A percentile compares a stretch with the other conserved stretches of the same genome.
These are phyloP conservation scores for Sebastes itinus DNA, from an alignment of 2,797 vertebrate genomes.

Conservation along the genomic window DNA sequence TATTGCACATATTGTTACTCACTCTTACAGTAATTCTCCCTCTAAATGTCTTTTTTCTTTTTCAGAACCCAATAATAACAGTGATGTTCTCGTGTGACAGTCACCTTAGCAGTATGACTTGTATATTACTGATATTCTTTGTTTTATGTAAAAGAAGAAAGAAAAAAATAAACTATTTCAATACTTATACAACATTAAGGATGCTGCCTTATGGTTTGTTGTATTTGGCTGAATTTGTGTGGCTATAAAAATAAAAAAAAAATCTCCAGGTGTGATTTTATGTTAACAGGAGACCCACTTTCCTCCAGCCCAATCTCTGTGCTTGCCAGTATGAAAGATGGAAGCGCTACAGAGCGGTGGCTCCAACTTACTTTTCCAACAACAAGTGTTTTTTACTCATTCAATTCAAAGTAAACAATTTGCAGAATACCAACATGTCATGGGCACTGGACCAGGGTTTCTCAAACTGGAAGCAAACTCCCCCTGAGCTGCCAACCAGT, in stretches of 20 bases:
- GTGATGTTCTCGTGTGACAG: constrained; percentile 70
- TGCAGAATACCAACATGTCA: neutral
- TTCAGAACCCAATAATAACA: constrained; percentile 45
- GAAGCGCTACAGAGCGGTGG: neutral
- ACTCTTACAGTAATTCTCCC: constrained; percentile 45
- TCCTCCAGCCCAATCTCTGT: neutral
- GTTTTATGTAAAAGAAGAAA: constrained; percentile 68
- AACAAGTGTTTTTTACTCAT: neutral
- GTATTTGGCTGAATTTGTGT: neutral
- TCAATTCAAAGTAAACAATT: constrained; percentile 17
- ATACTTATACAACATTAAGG: constrained; percentile 43
- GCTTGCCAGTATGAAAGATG: neutral
- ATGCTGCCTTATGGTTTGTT: neutral
- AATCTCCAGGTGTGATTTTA: neutral
- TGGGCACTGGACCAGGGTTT: neutral
- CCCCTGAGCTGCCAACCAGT: neutral
- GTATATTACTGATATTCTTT: constrained; percentile 67
- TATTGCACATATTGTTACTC: constrained; percentile 63
- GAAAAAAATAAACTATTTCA: constrained; percentile 77
- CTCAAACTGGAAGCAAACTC: constrained; percentile 15
- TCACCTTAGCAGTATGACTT: constrained; percentile 64
- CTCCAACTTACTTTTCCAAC: neutral
- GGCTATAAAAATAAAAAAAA: neutral
- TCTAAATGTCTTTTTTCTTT: constrained; percentile 39
- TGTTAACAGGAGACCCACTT: neutral